Evolutionary conservation across 2,797 vertebrate genomes (phyloP), one percentile per base, ranked within the genome.

Genomic region (Otolemur crassicaudatus): DNA sequence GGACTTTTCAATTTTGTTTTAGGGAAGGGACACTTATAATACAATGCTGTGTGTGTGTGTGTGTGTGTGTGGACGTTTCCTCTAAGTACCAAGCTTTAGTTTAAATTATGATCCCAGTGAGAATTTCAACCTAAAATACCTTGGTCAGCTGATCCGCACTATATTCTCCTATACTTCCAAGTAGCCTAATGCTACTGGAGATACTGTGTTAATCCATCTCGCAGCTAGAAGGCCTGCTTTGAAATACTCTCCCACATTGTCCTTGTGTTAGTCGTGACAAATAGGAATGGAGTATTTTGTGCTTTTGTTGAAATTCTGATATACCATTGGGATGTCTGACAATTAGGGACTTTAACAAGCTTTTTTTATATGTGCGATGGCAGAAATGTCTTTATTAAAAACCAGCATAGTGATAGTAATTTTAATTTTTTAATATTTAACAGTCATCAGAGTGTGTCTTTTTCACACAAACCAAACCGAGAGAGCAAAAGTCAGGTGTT

Each of bases 1-100:
- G 37, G 96, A 94, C 85, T 88, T 98, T 97, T 94, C 29, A 90
- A 8, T 95, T 82, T 93, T 89, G 37, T 91, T 79, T 79, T 89
- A 53, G 76, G 61, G 20, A 93, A 67, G 89, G 56, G 40, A 93
- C 40, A 77, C 12, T 87, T 60, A 87, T 2, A 83, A 9, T 61
- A 82, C 19, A 82, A 10, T 81, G 34, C 40, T 46, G 14, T 63
- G 29, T n/a, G 43, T 37, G 8, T 85, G 43, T 27, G 16, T 27
- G 16, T 9, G 29, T 58, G 34, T 29, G 40, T 23, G 19, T 6
- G 17, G 40, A 40, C 72, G 11, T 83, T 73, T 46, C 65, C n/a
- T 89, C 37, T 96, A 90, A 93, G 46, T 12, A 63, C 58, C 25
- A 82, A 87, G 17, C 14, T 56, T 95, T 73, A 67, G 22, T 85